These are phyloP conservation scores for Peromyscus leucopus DNA, from an alignment of 2,113 vertebrate species.

Conservation along the genomic window DNA sequence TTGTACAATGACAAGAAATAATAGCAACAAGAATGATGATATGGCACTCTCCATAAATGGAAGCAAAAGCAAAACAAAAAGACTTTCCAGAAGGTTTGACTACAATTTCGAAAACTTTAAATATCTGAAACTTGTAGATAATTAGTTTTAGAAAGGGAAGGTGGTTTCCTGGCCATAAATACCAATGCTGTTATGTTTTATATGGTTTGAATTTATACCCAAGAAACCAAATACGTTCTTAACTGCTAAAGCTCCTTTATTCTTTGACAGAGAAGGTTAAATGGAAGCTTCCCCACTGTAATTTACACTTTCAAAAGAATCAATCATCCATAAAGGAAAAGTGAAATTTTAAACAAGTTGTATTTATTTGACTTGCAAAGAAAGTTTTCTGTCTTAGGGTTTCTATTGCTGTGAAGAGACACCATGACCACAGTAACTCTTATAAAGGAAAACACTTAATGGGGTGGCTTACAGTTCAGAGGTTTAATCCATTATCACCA, in stretches of 20 bases:
- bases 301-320: conserved; percentile 79
- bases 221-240: conserved; percentile 55
- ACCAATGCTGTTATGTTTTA: conserved; percentile 32
- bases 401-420: no score
- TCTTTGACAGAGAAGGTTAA: conserved; percentile 73
- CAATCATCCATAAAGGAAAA: conserved; percentile 77
- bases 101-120: not conserved
- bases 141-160: conserved; percentile 50
- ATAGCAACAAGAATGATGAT: not conserved
- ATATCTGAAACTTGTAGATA: not conserved
- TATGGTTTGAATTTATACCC: conserved; percentile 60
- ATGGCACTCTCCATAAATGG: not conserved
- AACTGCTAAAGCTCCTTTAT: conserved; percentile 60
- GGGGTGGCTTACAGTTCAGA: no score
- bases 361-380: conserved; percentile 84
- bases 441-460: no score
- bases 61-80: not conserved
- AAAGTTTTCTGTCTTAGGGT: conserved; percentile 42
- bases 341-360: conserved; percentile 79
- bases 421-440: no score
- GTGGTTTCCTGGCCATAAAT: not conserved
- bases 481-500: no score
- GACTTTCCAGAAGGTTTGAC: not conserved
- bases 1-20: not conserved
- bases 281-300: conserved; percentile 28